phyloP scores from a whole-genome alignment of 2,888 invertebrate genomes.

The Acheta domesticus region DNA sequence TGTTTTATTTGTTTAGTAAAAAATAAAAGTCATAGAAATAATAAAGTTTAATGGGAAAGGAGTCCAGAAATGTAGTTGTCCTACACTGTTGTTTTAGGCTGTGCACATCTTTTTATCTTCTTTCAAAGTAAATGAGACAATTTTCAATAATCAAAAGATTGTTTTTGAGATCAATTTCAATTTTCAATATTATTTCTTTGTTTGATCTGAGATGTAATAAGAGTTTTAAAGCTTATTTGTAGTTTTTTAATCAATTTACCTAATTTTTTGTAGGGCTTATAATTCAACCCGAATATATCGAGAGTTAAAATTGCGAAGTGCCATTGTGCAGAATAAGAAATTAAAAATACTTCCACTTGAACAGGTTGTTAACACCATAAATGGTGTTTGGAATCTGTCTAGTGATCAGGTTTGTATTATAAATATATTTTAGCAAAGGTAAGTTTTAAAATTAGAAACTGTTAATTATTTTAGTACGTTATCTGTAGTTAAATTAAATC shows the following conservation, averaged over 20 bases:
- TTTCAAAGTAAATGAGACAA: too few species aligned
- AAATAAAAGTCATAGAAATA: too few species aligned
- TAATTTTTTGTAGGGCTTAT: slow-evolving; percentile 71
- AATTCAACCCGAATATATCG: slow-evolving; percentile 84
- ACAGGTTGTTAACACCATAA: slow-evolving; percentile 72
- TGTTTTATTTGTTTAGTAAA: too few species aligned
- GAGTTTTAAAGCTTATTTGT: not conserved
- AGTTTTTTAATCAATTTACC: too few species aligned
- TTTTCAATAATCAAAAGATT: too few species aligned
- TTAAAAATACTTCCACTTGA: slow-evolving; percentile 83
- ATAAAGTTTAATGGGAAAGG: too few species aligned
- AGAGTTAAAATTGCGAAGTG: slow-evolving; percentile 88
- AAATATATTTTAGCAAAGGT: not conserved
- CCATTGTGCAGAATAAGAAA: slow-evolving; percentile 82
- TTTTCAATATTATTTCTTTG: too few species aligned
- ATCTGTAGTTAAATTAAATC: not conserved
- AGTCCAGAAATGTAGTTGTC: too few species aligned
- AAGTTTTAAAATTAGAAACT: not conserved
- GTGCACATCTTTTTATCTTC: too few species aligned
- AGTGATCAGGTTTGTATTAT: slow-evolving; percentile 64
- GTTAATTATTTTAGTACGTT: not conserved
- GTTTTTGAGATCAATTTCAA: too few species aligned
- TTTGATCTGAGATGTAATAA: too few species aligned
- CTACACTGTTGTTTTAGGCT: too few species aligned
- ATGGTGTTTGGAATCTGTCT: slow-evolving; percentile 96